Percentiles rank a stretch among this genome's conserved stretches.
phyloP scores from a whole-genome alignment of 2,797 vertebrate genomes.

The Argentina silus region DNA sequence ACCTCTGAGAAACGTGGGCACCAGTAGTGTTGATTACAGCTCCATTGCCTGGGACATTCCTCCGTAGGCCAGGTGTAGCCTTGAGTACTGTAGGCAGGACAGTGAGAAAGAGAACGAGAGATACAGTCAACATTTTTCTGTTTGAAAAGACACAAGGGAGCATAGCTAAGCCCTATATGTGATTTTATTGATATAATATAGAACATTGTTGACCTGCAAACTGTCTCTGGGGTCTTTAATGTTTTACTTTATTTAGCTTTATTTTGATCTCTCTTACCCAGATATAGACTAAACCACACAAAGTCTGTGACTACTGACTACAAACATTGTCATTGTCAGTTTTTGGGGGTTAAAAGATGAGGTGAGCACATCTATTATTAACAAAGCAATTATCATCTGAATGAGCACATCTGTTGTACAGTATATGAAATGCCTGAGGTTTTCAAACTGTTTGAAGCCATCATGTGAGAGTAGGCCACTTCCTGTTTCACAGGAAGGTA shows the following conservation, averaged over 20 bases:
- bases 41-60: constrained; percentile 3
- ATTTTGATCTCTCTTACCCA: neutral
- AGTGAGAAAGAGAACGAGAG: neutral
- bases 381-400: neutral
- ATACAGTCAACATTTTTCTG: neutral
- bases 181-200: neutral
- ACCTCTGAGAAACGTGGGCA: constrained; percentile 14
- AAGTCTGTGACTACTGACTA: neutral
- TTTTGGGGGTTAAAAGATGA: neutral
- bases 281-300: neutral
- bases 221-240: constrained; percentile 23
- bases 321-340: neutral
- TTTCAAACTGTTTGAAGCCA: neutral
- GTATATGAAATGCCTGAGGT: neutral
- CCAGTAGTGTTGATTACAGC: constrained; percentile 4
- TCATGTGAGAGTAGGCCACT: neutral
- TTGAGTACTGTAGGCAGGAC: constrained; percentile 13
- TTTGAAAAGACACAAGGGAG: neutral
- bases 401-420: neutral
- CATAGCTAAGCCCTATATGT: neutral
- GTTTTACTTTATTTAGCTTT: neutral
- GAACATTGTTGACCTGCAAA: neutral
- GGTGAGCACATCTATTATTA: neutral
- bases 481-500: neutral
- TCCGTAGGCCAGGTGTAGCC: neutral